phyloP scores from a whole-genome alignment of 2,888 invertebrate genomes.

The Spodoptera exigua region DNA sequence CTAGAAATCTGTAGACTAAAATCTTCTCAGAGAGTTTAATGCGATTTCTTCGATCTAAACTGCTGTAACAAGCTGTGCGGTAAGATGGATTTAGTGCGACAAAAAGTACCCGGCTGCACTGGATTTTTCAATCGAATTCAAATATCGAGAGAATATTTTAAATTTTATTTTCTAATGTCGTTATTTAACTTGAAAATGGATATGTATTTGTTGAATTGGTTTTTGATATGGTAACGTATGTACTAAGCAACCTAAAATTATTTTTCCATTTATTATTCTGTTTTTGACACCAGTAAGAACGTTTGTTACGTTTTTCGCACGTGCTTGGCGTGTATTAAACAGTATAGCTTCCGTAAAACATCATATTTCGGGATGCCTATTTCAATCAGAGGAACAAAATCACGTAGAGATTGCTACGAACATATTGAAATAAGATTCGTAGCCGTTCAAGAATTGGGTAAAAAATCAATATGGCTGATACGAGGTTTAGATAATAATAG shows the following conservation, averaged over 20 bases:
- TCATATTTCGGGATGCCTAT: slow-evolving; percentile 14
- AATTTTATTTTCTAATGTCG: neutral
- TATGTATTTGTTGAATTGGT: neutral
- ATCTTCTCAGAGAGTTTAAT: slow-evolving; percentile 26
- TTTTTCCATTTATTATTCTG: neutral
- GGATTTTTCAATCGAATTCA: slow-evolving; percentile 15
- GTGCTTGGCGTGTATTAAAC: slow-evolving; percentile 15
- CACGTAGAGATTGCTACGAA: too few species aligned
- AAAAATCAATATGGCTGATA: too few species aligned
- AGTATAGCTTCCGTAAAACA: slow-evolving; percentile 11
- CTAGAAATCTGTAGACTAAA: slow-evolving; percentile 18
- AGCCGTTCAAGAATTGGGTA: too few species aligned
- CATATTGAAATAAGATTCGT: too few species aligned
- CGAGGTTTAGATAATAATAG: too few species aligned
- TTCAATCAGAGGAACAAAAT: too few species aligned
- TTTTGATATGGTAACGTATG: too few species aligned
- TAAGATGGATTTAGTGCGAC: slow-evolving; percentile 30
- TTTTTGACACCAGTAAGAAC: neutral
- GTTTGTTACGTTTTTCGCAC: slow-evolving; percentile 5
- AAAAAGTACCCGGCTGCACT: slow-evolving; percentile 18
- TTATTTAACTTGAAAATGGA: neutral
- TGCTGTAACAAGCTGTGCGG: slow-evolving; percentile 22
- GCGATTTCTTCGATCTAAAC: slow-evolving; percentile 29
- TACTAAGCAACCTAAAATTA: too few species aligned
- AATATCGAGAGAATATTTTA: slow-evolving; percentile 6